Conservation (phyloP, 2,888 invertebrate species). For the Conops quadrifasciatus region DNA sequence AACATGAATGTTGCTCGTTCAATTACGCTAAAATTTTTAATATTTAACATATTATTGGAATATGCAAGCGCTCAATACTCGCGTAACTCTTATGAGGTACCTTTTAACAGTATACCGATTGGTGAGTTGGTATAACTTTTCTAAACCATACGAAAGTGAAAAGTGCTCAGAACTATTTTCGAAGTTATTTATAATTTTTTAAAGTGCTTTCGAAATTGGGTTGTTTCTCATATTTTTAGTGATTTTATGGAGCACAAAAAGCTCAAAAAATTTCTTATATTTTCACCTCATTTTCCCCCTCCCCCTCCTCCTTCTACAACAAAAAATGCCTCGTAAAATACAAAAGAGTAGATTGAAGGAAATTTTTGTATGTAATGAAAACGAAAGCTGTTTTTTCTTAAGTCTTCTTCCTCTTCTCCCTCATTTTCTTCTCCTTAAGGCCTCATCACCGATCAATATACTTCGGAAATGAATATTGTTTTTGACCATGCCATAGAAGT, state of each 20-base stretch:
- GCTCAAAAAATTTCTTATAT: not conserved
- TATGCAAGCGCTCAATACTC: slow-evolving; percentile 23
- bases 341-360: too few relatives aligned
- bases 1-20: not conserved
- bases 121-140: slow-evolving; percentile 46
- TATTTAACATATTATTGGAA: not conserved
- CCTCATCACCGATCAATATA: slow-evolving; percentile 57
- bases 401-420: too few relatives aligned
- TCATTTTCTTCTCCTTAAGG: slow-evolving; percentile 45
- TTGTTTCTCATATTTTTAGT: too few relatives aligned
- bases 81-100: slow-evolving; percentile 19
- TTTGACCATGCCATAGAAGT: slow-evolving; percentile 59
- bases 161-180: not conserved
- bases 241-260: too few relatives aligned
- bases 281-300: not conserved
- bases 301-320: not conserved
- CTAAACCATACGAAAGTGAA: not conserved
- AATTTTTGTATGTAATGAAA: too few relatives aligned
- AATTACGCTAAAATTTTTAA: not conserved
- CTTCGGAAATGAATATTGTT: slow-evolving; percentile 54
- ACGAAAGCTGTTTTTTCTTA: too few relatives aligned
- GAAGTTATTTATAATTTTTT: too few relatives aligned
- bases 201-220: too few relatives aligned
- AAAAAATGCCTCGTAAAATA: not conserved
- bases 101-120: slow-evolving; percentile 47